Percentiles rank a stretch among this genome's conserved stretches.
phyloP scores from a whole-genome alignment of 2,888 invertebrate genomes.

The Cephus sareptanus region DNA sequence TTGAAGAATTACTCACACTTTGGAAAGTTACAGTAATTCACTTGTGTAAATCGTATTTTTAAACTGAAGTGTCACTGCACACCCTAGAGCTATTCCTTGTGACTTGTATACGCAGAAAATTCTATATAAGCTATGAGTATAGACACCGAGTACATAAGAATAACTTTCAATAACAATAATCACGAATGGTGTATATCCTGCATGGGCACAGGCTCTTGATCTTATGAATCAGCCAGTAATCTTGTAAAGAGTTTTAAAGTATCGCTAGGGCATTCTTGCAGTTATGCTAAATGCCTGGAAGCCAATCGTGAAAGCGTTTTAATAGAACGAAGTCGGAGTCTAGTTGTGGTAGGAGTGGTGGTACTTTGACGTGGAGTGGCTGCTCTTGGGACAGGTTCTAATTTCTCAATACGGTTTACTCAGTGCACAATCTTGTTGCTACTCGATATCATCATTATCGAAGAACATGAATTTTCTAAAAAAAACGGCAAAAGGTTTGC shows the following conservation, averaged over 20 bases:
- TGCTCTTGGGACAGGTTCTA: not conserved
- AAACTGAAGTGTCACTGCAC: not conserved
- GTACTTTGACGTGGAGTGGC: not conserved
- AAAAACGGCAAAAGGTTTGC: not conserved
- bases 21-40: not conserved
- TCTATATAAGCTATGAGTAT: not conserved
- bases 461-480: not conserved
- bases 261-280: not conserved
- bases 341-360: not conserved
- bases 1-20: not conserved
- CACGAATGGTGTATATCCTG: not conserved
- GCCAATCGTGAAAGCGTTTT: not conserved
- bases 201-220: not conserved
- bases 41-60: not conserved
- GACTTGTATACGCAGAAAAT: not conserved
- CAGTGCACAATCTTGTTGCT: not conserved
- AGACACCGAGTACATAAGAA: not conserved
- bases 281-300: not conserved
- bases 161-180: not conserved
- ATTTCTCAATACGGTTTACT: not conserved
- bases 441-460: not conserved
- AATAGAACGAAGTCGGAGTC: not conserved
- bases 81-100: not conserved
- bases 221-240: not conserved
- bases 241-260: not conserved